Percentiles rank a stretch among this genome's conserved stretches.
These are phyloP conservation scores for Limnothrissa miodon DNA, from an alignment of 2,113 vertebrate genomes.

Conservation along the genomic window DNA sequence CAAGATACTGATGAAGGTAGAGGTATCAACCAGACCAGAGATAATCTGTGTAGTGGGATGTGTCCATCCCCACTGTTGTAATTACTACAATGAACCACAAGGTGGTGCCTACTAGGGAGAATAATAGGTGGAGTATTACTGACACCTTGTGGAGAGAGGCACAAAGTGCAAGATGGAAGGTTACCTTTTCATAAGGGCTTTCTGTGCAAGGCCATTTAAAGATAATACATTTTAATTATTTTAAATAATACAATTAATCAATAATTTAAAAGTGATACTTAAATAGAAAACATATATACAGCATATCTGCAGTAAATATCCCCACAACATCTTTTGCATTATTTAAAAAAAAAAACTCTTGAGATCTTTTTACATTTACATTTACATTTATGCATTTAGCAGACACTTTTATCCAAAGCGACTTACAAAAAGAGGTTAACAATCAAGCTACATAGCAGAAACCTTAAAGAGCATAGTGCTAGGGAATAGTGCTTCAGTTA, in stretches of 20 bases:
- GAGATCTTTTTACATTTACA: too few species aligned
- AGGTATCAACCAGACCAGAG: background rate
- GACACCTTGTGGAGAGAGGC: conserved; percentile 47
- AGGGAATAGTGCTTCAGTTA: too few species aligned
- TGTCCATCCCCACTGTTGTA: background rate
- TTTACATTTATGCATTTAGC: too few species aligned
- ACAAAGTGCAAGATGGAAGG: conserved; percentile 4
- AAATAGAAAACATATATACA: too few species aligned
- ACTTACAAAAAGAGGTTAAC: too few species aligned
- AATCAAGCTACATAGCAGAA: too few species aligned
- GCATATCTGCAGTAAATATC: too few species aligned
- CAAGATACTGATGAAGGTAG: background rate
- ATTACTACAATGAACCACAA: conserved; percentile 21
- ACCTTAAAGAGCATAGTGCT: too few species aligned
- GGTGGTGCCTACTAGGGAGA: conserved; percentile 25
- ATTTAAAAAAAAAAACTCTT: background rate
- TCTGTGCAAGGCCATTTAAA: background rate
- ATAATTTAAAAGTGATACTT: too few species aligned
- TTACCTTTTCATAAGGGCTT: background rate
- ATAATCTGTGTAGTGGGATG: background rate
- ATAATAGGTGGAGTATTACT: background rate
- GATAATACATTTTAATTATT: background rate
- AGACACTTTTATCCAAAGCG: too few species aligned
- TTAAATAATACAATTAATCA: too few species aligned
- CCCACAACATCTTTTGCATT: background rate